Evolutionary conservation across 1,140 invertebrate species (phyloP), one percentile per base, ranked within the genome.

Genomic region (Mylabris phalerata): DNA sequence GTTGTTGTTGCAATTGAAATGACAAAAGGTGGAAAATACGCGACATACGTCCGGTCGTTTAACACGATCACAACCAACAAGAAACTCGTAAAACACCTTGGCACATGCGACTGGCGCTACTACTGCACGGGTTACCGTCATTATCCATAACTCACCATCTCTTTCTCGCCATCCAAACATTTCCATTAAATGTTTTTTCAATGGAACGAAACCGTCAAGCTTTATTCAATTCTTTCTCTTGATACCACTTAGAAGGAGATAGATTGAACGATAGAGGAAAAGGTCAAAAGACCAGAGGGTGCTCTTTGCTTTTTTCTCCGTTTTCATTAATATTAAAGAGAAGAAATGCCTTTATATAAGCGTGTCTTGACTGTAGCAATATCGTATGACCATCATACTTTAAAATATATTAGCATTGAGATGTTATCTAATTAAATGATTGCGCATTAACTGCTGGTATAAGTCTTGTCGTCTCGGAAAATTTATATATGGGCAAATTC

Each of bases 91-190:
- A 63, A 57, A 63, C 62, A 63, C 62, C 62, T 63, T 63, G 45
- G 51, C 62, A 61, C 59, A 63, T 61, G 62, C 50, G 58, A 63
- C 59, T 63, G 62, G 62, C 62, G 62, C 62, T 63, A 63, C 62
- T 63, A 63, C 62, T 57, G 59, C 58, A 57, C 57, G 48, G 38
- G 60, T 55, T 57, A 59, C 45, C 42, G 45, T 32, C 32, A 7
- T 32, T 32, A 7, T 7, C 58, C 40, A 60, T 60, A 63, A 60
- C 32, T 63, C 58, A 63, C 48, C 54, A 25, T 59, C 48, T 44
- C 25, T 63, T 45, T 60, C 55, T 41, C 39, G 56, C 26, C 32
- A 49, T 45, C 54, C 9, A 39, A 27, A 39, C n/a, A 13, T 49
- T 3, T 5, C 2, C 9, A 9, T 32, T 13, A 19, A 32, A 32